Conservation (phyloP, 2,113 vertebrate species). For the Hippocampus mohnikei region DNA sequence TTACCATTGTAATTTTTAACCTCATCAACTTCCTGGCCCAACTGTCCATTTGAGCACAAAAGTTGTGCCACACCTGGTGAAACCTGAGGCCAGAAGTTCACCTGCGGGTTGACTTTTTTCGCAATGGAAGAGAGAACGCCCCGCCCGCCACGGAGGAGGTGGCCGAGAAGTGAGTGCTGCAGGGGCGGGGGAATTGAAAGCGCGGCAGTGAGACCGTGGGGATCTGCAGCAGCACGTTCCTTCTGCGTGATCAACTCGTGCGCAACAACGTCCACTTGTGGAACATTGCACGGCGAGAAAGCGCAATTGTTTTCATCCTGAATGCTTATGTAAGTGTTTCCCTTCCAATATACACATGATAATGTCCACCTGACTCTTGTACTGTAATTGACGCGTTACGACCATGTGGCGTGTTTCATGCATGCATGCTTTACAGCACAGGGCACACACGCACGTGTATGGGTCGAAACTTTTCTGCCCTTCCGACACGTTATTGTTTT, state of each 20-base stretch:
- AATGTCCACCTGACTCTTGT: background rate
- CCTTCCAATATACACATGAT: background rate
- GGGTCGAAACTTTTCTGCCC: background rate
- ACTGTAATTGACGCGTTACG: background rate
- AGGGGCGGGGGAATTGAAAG: background rate
- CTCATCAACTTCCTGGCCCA: background rate
- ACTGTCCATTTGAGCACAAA: background rate
- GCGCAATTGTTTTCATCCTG: background rate
- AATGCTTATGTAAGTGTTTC: constrained; percentile 56
- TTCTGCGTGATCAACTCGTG: constrained; percentile 4
- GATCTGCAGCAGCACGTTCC: constrained; percentile 37
- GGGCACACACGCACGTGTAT: background rate
- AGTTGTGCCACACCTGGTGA: background rate
- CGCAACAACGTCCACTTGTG: background rate
- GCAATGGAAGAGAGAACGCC: background rate
- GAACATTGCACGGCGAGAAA: background rate
- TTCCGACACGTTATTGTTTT: background rate
- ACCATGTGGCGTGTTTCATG: background rate
- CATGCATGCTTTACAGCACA: too few species aligned
- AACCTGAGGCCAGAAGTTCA: background rate
- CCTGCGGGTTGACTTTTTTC: background rate
- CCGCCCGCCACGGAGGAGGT: background rate
- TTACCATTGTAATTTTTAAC: background rate
- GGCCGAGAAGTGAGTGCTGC: background rate
- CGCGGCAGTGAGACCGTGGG: background rate